phyloP scores from a whole-genome alignment of 2,888 invertebrate species.

The Plagodis pulveraria region DNA sequence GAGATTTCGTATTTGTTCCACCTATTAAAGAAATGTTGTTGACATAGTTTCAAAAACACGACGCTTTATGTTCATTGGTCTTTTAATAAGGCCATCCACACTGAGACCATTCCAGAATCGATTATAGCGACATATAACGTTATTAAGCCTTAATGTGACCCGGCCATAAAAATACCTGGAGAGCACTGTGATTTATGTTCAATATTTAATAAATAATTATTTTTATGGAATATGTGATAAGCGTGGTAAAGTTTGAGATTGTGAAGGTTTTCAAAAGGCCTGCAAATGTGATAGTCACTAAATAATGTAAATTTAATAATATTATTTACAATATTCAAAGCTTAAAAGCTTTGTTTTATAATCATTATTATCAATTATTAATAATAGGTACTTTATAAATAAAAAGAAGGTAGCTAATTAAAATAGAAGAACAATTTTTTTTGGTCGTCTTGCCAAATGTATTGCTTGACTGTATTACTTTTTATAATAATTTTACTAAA shows the following conservation, averaged over 20 bases:
- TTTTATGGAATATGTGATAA: constrained; percentile 28
- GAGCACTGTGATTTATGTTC: constrained; percentile 23
- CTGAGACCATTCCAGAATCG: no score
- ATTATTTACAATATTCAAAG: constrained; percentile 28
- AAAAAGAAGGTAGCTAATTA: neutral
- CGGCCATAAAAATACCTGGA: constrained; percentile 5
- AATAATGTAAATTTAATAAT: constrained; percentile 35
- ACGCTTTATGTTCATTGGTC: no score
- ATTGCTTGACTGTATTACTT: neutral
- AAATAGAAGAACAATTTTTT: neutral
- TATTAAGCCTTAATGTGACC: no score
- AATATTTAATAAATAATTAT: constrained; percentile 17
- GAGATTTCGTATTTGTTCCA: no score
- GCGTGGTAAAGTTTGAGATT: constrained; percentile 36
- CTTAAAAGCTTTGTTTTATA: constrained; percentile 38
- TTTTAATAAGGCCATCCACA: no score
- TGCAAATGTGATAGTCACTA: constrained; percentile 53
- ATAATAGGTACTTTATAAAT: neutral
- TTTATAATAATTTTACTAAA: neutral
- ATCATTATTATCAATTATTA: constrained; percentile 30
- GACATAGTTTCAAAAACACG: no score
- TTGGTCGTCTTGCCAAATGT: no score
- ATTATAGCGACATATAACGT: no score
- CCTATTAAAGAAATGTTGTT: no score
- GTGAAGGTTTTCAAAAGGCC: constrained; percentile 51